Evolutionary conservation across 2,797 vertebrate species (phyloP), one percentile per base, ranked within the genome.

Genomic region (Chanos chanos): DNA sequence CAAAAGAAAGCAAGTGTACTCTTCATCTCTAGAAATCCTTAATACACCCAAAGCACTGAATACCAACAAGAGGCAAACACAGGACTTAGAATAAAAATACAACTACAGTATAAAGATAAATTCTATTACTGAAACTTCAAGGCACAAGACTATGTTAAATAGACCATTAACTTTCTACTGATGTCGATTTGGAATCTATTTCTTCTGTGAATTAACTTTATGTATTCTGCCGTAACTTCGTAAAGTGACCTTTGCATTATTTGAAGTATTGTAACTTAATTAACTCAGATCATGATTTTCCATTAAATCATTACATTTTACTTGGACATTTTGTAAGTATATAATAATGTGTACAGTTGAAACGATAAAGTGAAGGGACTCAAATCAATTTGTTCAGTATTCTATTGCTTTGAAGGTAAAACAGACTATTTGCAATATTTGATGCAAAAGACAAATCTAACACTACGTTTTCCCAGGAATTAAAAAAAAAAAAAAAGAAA

Each of bases 121-220:
- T 64, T 73, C 76, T 78, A 78, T 70, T 77, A 75, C 71, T 73
- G 70, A 73, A 80, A 82, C 77, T 76, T 81, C 81, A 83, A 83
- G 81, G 79, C 81, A 80, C 79, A 74, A 77, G 72, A 83, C 77
- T 76, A 77, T 80, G 77, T 78, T 80, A 77, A 79, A 77, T 74
- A 75, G 67, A 82, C 73, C 77, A 77, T 78, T 67, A 78, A 73
- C 67, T 56, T 76, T 72, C 70, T 73, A 74, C 55, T 61, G 27
- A 71, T 69, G 69, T 63, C 64, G 65, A 75, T 64, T 61, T 67
- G 53, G 61, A 77, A 70, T 56, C 66, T 63, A 72, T 64, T 66
- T 70, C 63, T 67, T 64, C 62, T 56, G n/a, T n/a, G n/a, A 66
- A 51, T 64, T 71, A 44, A 67, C 64, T 28, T 49, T 56, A 53